Evolutionary conservation across 2,888 invertebrate genomes (phyloP), one percentile per base, ranked within the genome.

Genomic region (Dioctria rufipes): DNA sequence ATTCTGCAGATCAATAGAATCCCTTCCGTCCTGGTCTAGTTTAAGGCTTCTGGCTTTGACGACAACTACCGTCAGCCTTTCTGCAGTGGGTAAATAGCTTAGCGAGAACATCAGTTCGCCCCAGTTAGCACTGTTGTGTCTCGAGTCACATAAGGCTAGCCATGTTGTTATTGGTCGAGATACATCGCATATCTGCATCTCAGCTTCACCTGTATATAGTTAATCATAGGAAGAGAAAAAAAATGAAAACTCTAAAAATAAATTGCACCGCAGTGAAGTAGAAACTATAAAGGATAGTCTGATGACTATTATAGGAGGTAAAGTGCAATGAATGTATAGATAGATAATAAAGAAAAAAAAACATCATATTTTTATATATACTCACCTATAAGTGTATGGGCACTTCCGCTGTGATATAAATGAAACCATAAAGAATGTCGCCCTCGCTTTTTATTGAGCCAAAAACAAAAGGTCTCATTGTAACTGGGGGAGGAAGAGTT

Each of bases 31-130:
- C 49, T 85, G 82, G 79, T 88, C 86, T 54, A 94, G 92, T 85
- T 92, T 92, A 40, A 95, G 90, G 88, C 94, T 95, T 81, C 94
- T 90, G 0, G 94, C 95, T 88, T 95, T 95, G 5, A 93, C 93
- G 4, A 91, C 88, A 9, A 82, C 82, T 2, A 83, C 81, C 2
- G 95, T 95, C 37, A 95, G 90, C 75, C 95, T 90, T 87, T 95
- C 95, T 6, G 95, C 95, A 3, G 95, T 95, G 25, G 95, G 95
- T 82, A 95, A 90, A 86, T 95, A 95, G 85, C 94, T 94, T 71
- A 95, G 87, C 0, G 95, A 95, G 87, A 95, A 95, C 93, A 95
- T 92, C 37, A 95, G 89, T 87, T 95, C 95, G 5, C 95, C 95
- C 86, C 93, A 92, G 86, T 93, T 93, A 4, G 93, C 92, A 39